Conservation (phyloP, 2,797 vertebrate genomes). For the Microtus agrestis region DNA sequence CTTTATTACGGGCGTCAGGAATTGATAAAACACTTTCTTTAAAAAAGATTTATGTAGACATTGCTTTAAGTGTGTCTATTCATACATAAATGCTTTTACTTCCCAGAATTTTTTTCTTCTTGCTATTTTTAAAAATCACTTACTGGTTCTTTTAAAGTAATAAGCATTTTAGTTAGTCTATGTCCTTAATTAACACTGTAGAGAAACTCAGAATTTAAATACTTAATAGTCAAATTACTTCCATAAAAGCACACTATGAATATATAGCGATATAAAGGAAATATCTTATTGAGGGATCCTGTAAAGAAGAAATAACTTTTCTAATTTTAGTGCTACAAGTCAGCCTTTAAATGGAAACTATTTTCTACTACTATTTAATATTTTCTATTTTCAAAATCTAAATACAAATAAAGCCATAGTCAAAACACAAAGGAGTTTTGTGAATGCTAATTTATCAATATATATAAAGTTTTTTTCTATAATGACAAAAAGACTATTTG, state of each 20-base stretch:
- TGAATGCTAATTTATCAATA: constrained; percentile 20
- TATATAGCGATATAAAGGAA: constrained; percentile 35
- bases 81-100: constrained; percentile 57
- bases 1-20: constrained; percentile 73
- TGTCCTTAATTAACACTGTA: constrained; percentile 34
- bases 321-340: constrained; percentile 34
- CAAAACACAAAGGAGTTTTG: constrained; percentile 41
- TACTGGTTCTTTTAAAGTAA: constrained; percentile 49
- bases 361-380: constrained; percentile 37
- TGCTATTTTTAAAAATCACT: constrained; percentile 32
- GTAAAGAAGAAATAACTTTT: constrained; percentile 60
- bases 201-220: constrained; percentile 63
- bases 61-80: constrained; percentile 63
- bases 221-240: constrained; percentile 43
- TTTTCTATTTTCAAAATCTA: constrained; percentile 62
- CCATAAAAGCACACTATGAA: background rate
- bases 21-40: constrained; percentile 75
- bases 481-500: background rate
- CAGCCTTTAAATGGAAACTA: constrained; percentile 58
- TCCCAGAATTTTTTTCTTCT: constrained; percentile 52
- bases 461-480: background rate
- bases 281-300: constrained; percentile 49
- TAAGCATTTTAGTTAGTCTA: fast-evolving
- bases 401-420: constrained; percentile 50
- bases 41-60: constrained; percentile 68